Conservation (phyloP, 92 coral and sea anemone species). For the Phenganax stokvisi region DNA sequence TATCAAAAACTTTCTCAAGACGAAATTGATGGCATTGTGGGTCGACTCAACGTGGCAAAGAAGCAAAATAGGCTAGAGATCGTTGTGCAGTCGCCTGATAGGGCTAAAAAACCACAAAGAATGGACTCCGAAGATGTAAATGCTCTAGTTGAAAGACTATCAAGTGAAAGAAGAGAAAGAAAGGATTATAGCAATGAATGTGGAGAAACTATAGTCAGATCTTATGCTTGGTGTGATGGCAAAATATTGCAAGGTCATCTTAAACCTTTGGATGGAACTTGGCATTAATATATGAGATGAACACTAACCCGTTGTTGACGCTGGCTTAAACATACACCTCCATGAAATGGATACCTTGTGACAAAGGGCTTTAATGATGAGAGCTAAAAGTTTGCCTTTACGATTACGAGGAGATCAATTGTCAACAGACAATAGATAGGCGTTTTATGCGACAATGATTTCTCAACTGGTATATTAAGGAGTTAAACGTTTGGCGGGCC, state of each 20-base stretch:
- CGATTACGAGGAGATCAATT: too few species aligned
- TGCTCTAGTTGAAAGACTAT: slow-evolving; percentile 8
- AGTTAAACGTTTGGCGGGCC: too few species aligned
- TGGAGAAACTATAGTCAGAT: slow-evolving; percentile 12
- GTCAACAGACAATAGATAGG: too few species aligned
- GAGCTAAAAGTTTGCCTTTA: too few species aligned
- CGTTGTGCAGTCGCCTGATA: background rate
- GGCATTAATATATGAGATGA: slow-evolving; percentile 11
- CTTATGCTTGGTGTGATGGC: slow-evolving; percentile 31
- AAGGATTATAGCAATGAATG: background rate
- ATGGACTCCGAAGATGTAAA: background rate
- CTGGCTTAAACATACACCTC: background rate
- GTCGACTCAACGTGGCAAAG: background rate
- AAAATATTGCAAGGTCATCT: background rate
- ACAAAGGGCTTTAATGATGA: too few species aligned
- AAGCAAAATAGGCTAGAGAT: background rate
- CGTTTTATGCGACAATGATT: too few species aligned
- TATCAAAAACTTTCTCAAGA: slow-evolving; percentile 22
- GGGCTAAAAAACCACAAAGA: background rate
- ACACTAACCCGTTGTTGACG: background rate
- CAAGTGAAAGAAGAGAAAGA: background rate
- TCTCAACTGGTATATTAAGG: too few species aligned
- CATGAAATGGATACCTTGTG: background rate
- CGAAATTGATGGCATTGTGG: slow-evolving; percentile 19
- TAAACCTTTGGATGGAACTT: slow-evolving; percentile 25